phyloP scores from a whole-genome alignment of 2,888 invertebrate genomes.

The Malthinus seriepunctatus region DNA sequence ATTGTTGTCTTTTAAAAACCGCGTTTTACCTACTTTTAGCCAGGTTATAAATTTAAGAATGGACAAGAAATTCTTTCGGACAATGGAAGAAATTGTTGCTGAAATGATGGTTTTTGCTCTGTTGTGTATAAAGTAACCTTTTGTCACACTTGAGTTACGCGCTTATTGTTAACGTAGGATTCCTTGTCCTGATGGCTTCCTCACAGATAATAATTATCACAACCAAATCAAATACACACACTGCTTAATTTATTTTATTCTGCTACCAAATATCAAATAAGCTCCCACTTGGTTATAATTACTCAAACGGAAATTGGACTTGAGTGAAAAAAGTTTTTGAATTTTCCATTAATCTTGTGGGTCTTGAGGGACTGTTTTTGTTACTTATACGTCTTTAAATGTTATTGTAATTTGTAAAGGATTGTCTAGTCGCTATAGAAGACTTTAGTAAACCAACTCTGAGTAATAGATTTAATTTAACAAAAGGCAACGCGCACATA shows the following conservation, averaged over 20 bases:
- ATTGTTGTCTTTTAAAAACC: slow-evolving; percentile 19
- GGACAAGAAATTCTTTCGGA: slow-evolving; percentile 20
- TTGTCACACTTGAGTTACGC: not conserved
- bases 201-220: too few species aligned
- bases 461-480: too few species aligned
- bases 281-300: too few species aligned
- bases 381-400: not conserved
- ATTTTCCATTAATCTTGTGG: not conserved
- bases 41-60: slow-evolving; percentile 13
- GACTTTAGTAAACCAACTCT: too few species aligned
- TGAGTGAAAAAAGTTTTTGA: not conserved
- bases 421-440: not conserved
- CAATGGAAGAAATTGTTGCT: slow-evolving; percentile 15
- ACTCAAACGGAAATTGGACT: too few species aligned
- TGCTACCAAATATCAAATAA: too few species aligned
- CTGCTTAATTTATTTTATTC: too few species aligned
- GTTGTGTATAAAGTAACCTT: not conserved
- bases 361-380: too few species aligned
- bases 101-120: slow-evolving; percentile 2
- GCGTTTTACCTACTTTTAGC: slow-evolving; percentile 15
- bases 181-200: too few species aligned
- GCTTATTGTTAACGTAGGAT: not conserved
- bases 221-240: too few species aligned
- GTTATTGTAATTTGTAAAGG: not conserved
- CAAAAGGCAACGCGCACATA: not conserved